Base-by-base conservation (phyloP, 1,140 invertebrate species). In the Nilaparvata lugens region DNA sequence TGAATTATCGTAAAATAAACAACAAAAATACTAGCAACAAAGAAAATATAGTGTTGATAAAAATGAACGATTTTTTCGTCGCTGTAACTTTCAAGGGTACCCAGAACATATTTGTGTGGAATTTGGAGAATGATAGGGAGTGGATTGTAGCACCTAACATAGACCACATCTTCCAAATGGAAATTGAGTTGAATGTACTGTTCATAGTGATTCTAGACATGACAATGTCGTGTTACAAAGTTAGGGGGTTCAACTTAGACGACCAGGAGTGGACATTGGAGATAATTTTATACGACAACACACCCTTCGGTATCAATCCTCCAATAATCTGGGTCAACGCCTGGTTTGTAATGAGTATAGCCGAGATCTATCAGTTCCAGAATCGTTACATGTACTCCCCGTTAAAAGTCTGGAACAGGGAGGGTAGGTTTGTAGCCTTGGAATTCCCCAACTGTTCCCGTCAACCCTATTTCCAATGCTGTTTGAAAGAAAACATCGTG, bases 401-500 rank as follows among this genome's bases (percentile, higher is more conserved):
- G 45, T 16, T 48, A 7, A 48, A 48, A 48, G 45, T 48, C 5
- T 48, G 45, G 45, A 48, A 48, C 21, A 18, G 45, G 16, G 45
- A 48, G 9, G 45, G 45, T 48, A 48, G 45, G 21, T 48, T 48
- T 48, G 45, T 48, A 5, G 45, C 45, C 1, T 16, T 48, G 11
- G 45, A 48, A 16, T 48, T 48, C 18, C 45, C 45, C 16, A 48
- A 48, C 21, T 48, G 45, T 48, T 18, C 45, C 11, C 45, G 45
- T 48, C 45, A 48, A 48, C 45, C 45, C 21, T 48, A 48, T 16
- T 48, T 48, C 11, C 45, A 48, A 48, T 48, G 45, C 18, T 48
- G 45, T 23, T 48, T 48, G 21, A 48, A 48, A 48, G 45, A 48
- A 14, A 48, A 48, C 21, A 18, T 48, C 6, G 45, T 48, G 16